A percentile compares a stretch with the other conserved stretches of the same genome.
Evolutionary conservation across 2,888 invertebrate genomes (phyloP).

Genomic region (Dolomedes plantarius): DNA sequence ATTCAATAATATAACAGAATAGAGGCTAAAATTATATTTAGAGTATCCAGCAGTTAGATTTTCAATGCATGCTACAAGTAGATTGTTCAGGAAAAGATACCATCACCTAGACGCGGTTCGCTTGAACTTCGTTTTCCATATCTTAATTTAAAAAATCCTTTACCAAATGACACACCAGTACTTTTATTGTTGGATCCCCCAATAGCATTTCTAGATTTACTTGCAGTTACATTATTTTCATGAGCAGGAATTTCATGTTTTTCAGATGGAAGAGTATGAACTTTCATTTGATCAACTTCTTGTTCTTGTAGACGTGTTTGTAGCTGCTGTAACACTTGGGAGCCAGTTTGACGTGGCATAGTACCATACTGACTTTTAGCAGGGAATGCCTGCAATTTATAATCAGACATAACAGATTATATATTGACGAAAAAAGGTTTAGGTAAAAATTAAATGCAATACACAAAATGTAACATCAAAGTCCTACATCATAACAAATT

Average conservation of each 20-base stretch:
- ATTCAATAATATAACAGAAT: too few species aligned
- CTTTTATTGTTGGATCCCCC: constrained; percentile 66
- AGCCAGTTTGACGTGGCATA: constrained; percentile 73
- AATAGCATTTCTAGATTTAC: constrained; percentile 17
- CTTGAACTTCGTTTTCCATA: constrained; percentile 86
- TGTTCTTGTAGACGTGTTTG: constrained; percentile 48
- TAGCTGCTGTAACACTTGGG: constrained; percentile 71
- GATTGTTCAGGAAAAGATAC: constrained; percentile 64
- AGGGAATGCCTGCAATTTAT: constrained; percentile 24
- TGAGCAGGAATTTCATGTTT: constrained; percentile 16
- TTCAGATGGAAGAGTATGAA: background rate
- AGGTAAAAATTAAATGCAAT: too few species aligned
- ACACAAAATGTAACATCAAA: too few species aligned
- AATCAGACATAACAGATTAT: too few species aligned
- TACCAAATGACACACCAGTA: constrained; percentile 86
- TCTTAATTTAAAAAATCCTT: constrained; percentile 78
- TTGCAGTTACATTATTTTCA: constrained; percentile 5
- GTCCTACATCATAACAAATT: too few species aligned
- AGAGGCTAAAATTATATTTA: too few species aligned
- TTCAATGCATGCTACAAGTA: constrained; percentile 23
- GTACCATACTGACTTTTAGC: constrained; percentile 64
- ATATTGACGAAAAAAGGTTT: too few species aligned
- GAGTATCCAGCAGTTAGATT: too few species aligned
- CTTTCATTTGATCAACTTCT: constrained; percentile 12
- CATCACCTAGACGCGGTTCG: constrained; percentile 92